Conservation (phyloP, 2,797 vertebrate species). For the Scyliorhinus canicula region DNA sequence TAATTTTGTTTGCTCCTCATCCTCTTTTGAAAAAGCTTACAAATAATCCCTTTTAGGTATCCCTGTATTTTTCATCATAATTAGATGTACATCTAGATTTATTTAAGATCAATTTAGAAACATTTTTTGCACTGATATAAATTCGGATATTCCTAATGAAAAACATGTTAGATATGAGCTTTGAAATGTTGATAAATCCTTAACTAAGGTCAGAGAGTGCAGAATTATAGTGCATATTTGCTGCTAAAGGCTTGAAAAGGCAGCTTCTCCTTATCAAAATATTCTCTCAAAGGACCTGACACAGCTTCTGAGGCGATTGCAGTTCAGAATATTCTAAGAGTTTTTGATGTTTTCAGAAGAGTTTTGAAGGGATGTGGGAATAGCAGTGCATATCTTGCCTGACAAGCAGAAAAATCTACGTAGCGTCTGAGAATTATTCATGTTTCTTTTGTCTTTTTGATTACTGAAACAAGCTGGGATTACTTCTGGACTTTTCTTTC, state of each 20-base stretch:
- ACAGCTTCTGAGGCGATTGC: slow-evolving; percentile 41
- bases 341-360: slow-evolving; percentile 41
- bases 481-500: slow-evolving; percentile 19
- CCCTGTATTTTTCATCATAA: background rate
- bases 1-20: background rate
- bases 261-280: slow-evolving; percentile 37
- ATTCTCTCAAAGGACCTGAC: slow-evolving; percentile 39
- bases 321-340: slow-evolving; percentile 41
- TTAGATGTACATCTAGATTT: background rate
- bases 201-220: background rate
- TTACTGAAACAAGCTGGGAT: slow-evolving; percentile 45
- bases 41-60: background rate
- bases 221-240: background rate
- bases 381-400: slow-evolving; percentile 24
- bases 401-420: slow-evolving; percentile 38
- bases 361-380: slow-evolving; percentile 39
- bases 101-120: slow-evolving; percentile 8
- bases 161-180: background rate
- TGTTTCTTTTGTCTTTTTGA: slow-evolving; percentile 34
- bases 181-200: background rate
- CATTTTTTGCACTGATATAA: background rate
- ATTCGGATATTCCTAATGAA: background rate
- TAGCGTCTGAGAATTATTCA: slow-evolving; percentile 32
- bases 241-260: slow-evolving; percentile 37
- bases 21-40: background rate